Conservation (phyloP, 2,113 vertebrate species). For the Tichodroma muraria region DNA sequence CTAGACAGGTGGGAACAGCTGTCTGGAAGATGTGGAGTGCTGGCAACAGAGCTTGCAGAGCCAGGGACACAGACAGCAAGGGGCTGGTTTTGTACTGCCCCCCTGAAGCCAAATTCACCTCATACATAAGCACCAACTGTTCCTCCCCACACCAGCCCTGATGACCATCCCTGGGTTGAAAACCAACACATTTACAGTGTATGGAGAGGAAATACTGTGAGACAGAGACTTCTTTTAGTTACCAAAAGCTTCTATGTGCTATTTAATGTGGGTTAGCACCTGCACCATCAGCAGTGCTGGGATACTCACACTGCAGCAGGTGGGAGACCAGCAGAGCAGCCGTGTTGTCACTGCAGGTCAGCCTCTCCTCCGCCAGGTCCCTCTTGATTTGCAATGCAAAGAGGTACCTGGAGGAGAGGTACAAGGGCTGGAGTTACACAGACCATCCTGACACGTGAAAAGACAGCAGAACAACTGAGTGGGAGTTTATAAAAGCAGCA, state of each 20-base stretch:
- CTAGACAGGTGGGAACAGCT: neutral
- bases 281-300: neutral
- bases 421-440: neutral
- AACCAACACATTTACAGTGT: neutral
- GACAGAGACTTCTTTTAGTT: neutral
- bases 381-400: constrained; percentile 94
- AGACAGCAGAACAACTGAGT: neutral
- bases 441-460: neutral
- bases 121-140: neutral
- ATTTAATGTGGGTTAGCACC: neutral
- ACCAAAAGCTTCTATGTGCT: fast-evolving
- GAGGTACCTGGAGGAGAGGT: constrained; percentile 78
- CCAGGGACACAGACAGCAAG: neutral
- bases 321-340: constrained; percentile 87
- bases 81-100: fast-evolving
- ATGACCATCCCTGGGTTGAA: neutral
- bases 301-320: constrained; percentile 85
- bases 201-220: neutral
- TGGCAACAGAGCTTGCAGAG: neutral
- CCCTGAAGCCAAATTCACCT: neutral
- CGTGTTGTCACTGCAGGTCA: constrained; percentile 85
- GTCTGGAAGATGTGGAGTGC: neutral
- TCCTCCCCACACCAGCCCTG: neutral
- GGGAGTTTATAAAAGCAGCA: neutral
- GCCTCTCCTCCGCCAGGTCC: constrained; percentile 83